These are phyloP conservation scores for Tetragnatha versicolor DNA, from an alignment of 1,140 invertebrate species.

Conservation along the genomic window DNA sequence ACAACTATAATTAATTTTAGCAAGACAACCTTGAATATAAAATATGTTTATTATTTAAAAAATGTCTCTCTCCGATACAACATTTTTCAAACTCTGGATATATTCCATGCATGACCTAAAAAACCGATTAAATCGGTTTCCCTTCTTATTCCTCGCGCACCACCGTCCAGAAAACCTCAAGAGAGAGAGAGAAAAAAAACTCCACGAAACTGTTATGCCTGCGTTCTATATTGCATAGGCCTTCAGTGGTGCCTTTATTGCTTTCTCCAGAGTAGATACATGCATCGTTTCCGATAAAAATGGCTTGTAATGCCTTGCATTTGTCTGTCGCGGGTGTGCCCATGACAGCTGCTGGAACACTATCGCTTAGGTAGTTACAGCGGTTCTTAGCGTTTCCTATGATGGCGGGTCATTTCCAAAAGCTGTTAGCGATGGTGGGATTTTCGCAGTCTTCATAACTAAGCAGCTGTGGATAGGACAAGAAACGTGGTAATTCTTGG, in stretches of 20 bases:
- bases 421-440: background rate
- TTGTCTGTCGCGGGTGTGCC: background rate
- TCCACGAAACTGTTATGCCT: too few relatives aligned
- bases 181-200: too few relatives aligned
- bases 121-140: too few relatives aligned
- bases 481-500: background rate
- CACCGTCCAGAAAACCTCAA: too few relatives aligned
- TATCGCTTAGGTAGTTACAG: background rate
- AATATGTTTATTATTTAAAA: too few relatives aligned
- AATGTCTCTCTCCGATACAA: too few relatives aligned
- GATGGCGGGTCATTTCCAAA: background rate
- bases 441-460: background rate
- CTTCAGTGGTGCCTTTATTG: background rate
- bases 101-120: too few relatives aligned
- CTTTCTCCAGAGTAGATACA: background rate
- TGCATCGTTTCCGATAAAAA: slow-evolving; percentile 10
- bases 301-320: background rate
- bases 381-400: background rate
- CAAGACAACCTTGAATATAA: too few relatives aligned
- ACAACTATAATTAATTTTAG: too few relatives aligned
- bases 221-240: too few relatives aligned
- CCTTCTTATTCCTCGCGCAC: too few relatives aligned
- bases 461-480: background rate
- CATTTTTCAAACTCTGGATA: too few relatives aligned
- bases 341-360: background rate